A percentile compares a stretch with the other conserved stretches of the same genome.
phyloP scores from a whole-genome alignment of 2,113 vertebrate species.

The Tychaedon coryphoeus region DNA sequence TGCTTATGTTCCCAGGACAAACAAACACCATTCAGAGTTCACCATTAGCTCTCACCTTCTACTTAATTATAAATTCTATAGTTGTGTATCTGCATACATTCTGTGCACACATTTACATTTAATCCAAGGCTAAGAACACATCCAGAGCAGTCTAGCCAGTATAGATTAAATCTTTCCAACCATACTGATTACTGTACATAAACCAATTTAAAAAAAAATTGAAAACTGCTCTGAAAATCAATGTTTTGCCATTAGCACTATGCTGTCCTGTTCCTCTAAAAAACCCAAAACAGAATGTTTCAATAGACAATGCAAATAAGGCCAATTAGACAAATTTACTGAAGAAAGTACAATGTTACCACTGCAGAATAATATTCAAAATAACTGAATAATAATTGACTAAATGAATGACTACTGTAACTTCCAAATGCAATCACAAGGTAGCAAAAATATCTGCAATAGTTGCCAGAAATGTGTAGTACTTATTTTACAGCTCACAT shows the following conservation, averaged over 20 bases:
- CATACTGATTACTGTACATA: fast-evolving
- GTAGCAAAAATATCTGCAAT: neutral
- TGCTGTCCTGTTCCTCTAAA: neutral
- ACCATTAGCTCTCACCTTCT: neutral
- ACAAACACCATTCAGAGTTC: neutral
- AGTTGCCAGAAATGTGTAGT: neutral
- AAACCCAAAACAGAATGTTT: neutral
- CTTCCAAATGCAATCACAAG: neutral
- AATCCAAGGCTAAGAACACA: neutral
- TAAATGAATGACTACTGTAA: neutral
- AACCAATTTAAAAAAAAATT: neutral
- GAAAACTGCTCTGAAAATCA: neutral
- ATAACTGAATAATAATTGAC: neutral
- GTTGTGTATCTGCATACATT: neutral
- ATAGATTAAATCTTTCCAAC: neutral
- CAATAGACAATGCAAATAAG: neutral
- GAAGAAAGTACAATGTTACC: neutral
- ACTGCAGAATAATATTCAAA: neutral
- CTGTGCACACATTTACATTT: neutral
- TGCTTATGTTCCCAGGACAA: neutral
- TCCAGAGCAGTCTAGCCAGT: neutral
- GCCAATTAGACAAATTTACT: neutral
- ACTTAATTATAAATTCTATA: fast-evolving
- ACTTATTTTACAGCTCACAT: neutral
- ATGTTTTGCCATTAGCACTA: neutral